phyloP scores from a whole-genome alignment of 2,888 invertebrate genomes.

The Microdon myrmicae region DNA sequence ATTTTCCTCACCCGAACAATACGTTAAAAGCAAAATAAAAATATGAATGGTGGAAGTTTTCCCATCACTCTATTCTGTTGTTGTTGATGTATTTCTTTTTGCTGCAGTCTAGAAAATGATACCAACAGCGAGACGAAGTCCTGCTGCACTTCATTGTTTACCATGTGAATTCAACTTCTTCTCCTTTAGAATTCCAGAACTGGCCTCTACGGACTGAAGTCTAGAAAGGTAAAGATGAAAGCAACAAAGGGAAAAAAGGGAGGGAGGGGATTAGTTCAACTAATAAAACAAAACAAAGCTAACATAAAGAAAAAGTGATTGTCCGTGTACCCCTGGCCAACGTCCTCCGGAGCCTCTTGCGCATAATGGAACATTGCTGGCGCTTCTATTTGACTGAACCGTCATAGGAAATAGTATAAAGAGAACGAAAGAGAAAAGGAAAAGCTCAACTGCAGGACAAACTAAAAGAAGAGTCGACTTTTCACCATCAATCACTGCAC shows the following conservation, averaged over 20 bases:
- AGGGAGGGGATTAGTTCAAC: too few species aligned
- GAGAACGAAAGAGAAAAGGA: background rate
- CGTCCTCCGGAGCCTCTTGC: slow-evolving; percentile 39
- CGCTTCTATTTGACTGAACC: slow-evolving; percentile 20
- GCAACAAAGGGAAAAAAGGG: slow-evolving; percentile 2
- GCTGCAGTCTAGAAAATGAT: slow-evolving; percentile 1
- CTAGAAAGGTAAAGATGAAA: background rate
- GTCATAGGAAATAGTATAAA: background rate
- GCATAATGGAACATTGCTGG: slow-evolving; percentile 34
- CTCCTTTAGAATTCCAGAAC: slow-evolving; percentile 37
- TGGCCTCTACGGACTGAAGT: slow-evolving; percentile 9
- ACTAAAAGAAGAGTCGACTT: slow-evolving; percentile 37
- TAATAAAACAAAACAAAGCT: background rate
- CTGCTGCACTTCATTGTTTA: slow-evolving; percentile 4
- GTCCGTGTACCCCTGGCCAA: slow-evolving; percentile 30
- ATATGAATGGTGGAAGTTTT: slow-evolving; percentile 41
- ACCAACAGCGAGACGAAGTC: slow-evolving; percentile 1
- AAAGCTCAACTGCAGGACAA: too few species aligned
- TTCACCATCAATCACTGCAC: slow-evolving; percentile 51
- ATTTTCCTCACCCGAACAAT: slow-evolving; percentile 45
- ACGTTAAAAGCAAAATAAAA: slow-evolving; percentile 49
- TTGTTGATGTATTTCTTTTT: background rate
- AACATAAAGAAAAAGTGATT: slow-evolving; percentile 24
- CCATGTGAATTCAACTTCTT: slow-evolving; percentile 35
- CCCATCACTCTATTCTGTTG: slow-evolving; percentile 30